Conservation (phyloP, 2,797 vertebrate genomes). For the Arnoldichthys spilopterus region DNA sequence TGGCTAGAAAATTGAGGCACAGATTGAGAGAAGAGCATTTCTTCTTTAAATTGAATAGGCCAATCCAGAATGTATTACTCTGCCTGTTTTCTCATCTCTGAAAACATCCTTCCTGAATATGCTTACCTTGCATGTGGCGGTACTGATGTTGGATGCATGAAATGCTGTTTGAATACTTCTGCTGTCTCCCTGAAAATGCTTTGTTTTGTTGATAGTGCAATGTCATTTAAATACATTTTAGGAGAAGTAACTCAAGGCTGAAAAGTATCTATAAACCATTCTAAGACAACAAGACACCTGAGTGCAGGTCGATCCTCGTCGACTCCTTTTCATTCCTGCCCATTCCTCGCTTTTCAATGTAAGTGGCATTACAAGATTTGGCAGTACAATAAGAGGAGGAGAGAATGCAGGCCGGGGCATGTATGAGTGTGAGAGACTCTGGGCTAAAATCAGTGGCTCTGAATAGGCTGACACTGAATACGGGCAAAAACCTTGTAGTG, state of each 20-base stretch:
- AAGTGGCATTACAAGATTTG: constrained; percentile 42
- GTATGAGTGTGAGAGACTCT: constrained; percentile 52
- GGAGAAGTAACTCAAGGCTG: neutral
- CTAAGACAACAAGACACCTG: constrained; percentile 13
- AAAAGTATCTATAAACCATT: constrained; percentile 8
- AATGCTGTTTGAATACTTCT: neutral
- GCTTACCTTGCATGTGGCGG: neutral
- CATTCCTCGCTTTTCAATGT: constrained; percentile 30
- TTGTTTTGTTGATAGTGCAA: neutral
- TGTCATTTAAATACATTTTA: constrained; percentile 18
- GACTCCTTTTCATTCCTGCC: constrained; percentile 31
- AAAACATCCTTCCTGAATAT: neutral
- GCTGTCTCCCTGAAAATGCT: neutral
- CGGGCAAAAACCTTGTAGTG: constrained; percentile 40
- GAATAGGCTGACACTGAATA: constrained; percentile 60
- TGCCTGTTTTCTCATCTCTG: neutral
- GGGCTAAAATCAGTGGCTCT: constrained; percentile 44
- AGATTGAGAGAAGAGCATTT: neutral
- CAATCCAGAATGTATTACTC: neutral
- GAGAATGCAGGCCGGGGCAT: constrained; percentile 48
- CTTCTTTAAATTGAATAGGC: neutral
- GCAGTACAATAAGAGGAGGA: constrained; percentile 38
- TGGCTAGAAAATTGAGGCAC: neutral
- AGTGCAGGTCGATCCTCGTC: neutral
- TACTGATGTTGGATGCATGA: neutral